phyloP scores from a whole-genome alignment of 2,113 vertebrate genomes.

The Protobothrops mucrosquamatus region DNA sequence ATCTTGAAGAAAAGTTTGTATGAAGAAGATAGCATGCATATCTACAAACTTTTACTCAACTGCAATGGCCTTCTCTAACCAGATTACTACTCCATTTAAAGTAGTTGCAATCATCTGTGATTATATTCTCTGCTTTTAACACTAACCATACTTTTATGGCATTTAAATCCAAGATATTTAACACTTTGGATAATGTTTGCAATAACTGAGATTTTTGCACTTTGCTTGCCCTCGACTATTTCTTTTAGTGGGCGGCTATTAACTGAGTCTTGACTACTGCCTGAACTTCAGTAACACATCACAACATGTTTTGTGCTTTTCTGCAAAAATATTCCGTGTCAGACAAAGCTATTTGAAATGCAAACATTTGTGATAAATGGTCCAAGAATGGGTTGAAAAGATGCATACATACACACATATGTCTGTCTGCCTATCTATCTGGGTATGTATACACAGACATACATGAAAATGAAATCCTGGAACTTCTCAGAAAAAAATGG shows the following conservation, averaged over 20 bases:
- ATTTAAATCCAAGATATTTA: slow-evolving; percentile 3
- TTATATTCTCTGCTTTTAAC: not conserved
- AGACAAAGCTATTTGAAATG: not conserved
- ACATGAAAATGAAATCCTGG: slow-evolving; percentile 34
- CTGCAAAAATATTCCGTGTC: rapidly evolving
- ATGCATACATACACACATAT: not conserved
- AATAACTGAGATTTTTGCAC: not conserved
- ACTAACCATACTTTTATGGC: not conserved
- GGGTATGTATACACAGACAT: not conserved
- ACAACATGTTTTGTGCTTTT: not conserved
- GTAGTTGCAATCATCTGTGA: not conserved
- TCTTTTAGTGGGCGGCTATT: slow-evolving; percentile 28
- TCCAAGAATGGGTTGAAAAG: slow-evolving; percentile 10
- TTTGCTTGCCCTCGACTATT: slow-evolving; percentile 36
- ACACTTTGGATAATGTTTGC: rapidly evolving
- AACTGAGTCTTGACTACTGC: not conserved
- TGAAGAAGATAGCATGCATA: not conserved
- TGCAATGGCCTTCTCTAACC: not conserved
- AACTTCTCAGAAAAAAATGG: slow-evolving; percentile 27
- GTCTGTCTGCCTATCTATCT: not conserved
- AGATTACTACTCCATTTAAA: slow-evolving; percentile 7
- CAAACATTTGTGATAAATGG: not conserved
- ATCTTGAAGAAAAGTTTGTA: not conserved
- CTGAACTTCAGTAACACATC: slow-evolving; percentile 5
- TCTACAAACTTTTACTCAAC: not conserved